Conservation (phyloP, 2,888 invertebrate genomes). For the Lepidochrysops patricia region DNA sequence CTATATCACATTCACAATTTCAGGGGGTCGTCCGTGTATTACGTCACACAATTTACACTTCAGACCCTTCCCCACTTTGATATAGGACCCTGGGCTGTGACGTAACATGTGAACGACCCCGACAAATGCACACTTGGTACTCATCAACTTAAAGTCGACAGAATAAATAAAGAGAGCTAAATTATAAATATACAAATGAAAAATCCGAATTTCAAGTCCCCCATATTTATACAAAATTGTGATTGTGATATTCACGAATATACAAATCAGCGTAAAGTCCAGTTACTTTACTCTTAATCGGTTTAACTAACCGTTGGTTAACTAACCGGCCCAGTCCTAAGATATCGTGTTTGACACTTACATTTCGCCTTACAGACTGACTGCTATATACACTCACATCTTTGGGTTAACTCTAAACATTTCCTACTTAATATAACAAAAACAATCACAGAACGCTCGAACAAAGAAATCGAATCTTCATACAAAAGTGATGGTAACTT, state of each 20-base stretch:
- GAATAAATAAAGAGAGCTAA: conserved; percentile 1
- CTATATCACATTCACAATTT: conserved; percentile 25
- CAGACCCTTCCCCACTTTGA: too few species aligned
- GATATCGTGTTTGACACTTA: conserved; percentile 35
- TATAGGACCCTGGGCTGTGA: too few species aligned
- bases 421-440: background rate
- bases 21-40: too few species aligned
- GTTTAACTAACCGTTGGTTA: background rate
- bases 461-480: background rate
- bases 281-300: background rate
- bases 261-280: background rate
- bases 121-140: background rate
- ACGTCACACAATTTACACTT: too few species aligned
- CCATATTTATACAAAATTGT: background rate
- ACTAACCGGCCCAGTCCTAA: conserved; percentile 15
- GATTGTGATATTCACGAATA: conserved; percentile 1
- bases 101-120: too few species aligned
- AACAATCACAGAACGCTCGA: conserved; percentile 16
- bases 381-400: conserved; percentile 29
- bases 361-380: conserved; percentile 31
- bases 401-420: conserved; percentile 24
- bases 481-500: background rate
- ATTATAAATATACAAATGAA: background rate
- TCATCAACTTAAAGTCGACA: background rate
- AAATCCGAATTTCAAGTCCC: background rate